Evolutionary conservation across 2,113 vertebrate species (phyloP), one percentile per base, ranked within the genome.

Genomic region (Mandrillus leucophaeus): DNA sequence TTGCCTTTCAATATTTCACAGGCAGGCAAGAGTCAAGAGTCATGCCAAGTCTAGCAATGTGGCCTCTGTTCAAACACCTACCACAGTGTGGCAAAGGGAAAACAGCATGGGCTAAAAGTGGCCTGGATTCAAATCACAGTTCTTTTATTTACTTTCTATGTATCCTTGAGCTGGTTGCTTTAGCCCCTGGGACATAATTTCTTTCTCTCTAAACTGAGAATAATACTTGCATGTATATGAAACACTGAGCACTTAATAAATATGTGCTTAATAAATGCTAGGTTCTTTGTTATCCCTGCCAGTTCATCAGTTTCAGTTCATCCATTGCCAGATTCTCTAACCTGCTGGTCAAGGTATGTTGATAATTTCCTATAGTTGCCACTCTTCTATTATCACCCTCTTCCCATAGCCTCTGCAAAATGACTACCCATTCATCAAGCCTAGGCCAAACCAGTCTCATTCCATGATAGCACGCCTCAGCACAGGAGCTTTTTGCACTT

Each of bases 1-100:
- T 90, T 84, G 72, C n/a, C 43, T 95, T 96, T 96, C 57, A 90
- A 81, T 72, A 91, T 91, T 88, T 70, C 73, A 38, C 72, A 90
- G 75, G 30, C 5, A 93, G 32, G 57, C 79, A 73, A 79, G 30
- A 68, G 35, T 87, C 70, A 89, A 96, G 27, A 93, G 72, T 76
- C 38, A 82, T 66, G 40, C 7, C 72, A 86, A 1, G 16, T 88
- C 52, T 20, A 88, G 82, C 57, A 91, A 88, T 32, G 40, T 66
- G 64, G 45, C 50, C 83, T 96, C 66, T 86, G n/a, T 85, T 55
- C 35, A 61, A 83, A 84, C 10, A 40, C 59, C 70, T n/a, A 43
- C n/a, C 35, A 78, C 22, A 59, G 40, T 76, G 50, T 75, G 57
- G 30, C 75, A 91, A 70, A 91, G 50, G 13, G 50, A 72, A 93